Conservation (phyloP, 2,113 vertebrate species). For the Lamprologus lemairii region DNA sequence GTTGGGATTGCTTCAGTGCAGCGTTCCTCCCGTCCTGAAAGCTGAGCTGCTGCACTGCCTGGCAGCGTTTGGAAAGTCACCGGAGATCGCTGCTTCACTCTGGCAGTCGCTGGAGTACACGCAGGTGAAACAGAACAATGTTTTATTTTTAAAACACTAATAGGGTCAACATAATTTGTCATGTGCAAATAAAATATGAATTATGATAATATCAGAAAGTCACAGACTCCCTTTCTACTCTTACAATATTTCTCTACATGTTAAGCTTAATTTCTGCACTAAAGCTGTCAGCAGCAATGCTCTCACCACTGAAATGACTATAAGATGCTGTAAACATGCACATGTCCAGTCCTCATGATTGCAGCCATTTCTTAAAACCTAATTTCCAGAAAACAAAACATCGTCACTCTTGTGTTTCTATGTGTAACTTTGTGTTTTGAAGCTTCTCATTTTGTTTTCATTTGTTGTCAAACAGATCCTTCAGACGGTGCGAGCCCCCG, state of each 20-base stretch:
- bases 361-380: background rate
- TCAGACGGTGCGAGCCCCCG: conserved; percentile 86
- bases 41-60: conserved; percentile 83
- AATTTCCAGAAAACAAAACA: background rate
- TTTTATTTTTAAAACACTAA: background rate
- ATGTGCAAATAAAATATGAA: background rate
- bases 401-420: background rate
- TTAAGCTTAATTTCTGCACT: background rate
- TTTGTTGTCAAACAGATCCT: conserved; percentile 74
- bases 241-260: background rate
- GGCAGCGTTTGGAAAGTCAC: conserved; percentile 90
- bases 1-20: conserved; percentile 92
- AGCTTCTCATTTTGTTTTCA: background rate
- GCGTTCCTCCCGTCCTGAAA: conserved; percentile 87
- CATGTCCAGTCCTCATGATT: background rate
- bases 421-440: background rate
- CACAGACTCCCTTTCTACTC: background rate
- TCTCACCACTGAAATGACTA: background rate
- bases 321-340: background rate
- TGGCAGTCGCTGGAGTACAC: conserved; percentile 97
- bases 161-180: rapidly evolving
- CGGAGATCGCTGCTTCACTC: conserved; percentile 91
- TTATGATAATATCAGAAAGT: background rate
- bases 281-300: background rate
- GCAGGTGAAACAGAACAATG: conserved; percentile 66